Evolutionary conservation across 2,797 vertebrate species (phyloP).

Genomic region (Garrulus glandarius): DNA sequence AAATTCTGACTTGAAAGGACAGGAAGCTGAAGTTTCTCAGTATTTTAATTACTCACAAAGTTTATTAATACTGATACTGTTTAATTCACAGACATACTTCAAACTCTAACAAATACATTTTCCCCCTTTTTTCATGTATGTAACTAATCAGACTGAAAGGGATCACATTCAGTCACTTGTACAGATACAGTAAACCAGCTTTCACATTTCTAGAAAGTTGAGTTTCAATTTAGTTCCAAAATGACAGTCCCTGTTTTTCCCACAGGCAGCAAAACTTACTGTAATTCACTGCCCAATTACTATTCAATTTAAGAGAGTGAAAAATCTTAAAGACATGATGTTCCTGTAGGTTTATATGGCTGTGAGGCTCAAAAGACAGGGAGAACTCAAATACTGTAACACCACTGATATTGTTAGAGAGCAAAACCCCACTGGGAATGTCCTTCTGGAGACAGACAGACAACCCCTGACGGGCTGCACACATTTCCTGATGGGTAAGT

Average conservation of each 20-base stretch:
- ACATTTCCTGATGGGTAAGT: neutral
- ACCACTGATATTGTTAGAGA: neutral
- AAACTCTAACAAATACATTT: neutral
- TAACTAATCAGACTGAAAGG: neutral
- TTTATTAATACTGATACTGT: neutral
- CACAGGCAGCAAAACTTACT: neutral
- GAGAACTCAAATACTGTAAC: neutral
- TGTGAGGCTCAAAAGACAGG: neutral
- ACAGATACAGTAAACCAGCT: neutral
- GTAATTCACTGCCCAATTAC: neutral
- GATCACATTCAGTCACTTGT: neutral
- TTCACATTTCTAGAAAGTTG: neutral
- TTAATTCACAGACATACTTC: neutral
- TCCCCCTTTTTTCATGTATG: neutral
- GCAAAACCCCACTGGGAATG: neutral
- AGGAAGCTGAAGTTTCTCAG: neutral
- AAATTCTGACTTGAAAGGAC: neutral
- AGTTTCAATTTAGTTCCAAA: neutral
- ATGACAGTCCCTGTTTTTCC: neutral
- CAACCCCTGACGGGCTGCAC: neutral
- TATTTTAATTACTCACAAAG: neutral
- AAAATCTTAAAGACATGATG: neutral
- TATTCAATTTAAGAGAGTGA: neutral
- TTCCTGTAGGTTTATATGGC: neutral
- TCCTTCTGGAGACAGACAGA: neutral